A percentile compares a stretch with the other conserved stretches of the same genome.
Conservation (phyloP, 2,113 vertebrate species). For the Sporophila hypoxantha region DNA sequence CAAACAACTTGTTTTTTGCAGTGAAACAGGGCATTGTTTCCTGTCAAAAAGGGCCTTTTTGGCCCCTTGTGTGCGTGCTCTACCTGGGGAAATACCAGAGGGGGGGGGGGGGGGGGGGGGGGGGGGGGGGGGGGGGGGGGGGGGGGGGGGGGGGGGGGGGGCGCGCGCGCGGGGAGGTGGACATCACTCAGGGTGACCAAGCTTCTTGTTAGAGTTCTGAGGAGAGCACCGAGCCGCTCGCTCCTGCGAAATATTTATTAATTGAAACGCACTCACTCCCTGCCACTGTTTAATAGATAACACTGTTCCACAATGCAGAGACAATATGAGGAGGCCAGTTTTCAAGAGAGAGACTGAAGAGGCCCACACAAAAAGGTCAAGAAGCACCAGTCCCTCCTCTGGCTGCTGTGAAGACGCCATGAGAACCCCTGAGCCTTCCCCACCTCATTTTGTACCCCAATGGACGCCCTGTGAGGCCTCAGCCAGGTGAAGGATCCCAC, state of each 20-base stretch:
- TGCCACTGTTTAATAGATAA: too few species aligned
- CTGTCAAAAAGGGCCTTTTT: rapidly evolving
- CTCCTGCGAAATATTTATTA: too few species aligned
- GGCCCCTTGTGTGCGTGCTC: not conserved
- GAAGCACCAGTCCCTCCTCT: not conserved
- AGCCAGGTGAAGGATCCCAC: not conserved
- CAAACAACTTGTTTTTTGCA: not conserved
- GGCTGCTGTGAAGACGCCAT: rapidly evolving
- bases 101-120: too few species aligned
- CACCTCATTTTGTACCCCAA: not conserved
- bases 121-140: too few species aligned
- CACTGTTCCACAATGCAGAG: not conserved
- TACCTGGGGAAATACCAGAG: not conserved
- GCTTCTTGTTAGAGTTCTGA: too few species aligned
- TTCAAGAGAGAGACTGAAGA: too few species aligned
- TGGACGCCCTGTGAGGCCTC: not conserved
- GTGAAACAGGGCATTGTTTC: not conserved
- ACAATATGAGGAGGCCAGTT: too few species aligned
- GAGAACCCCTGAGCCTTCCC: not conserved
- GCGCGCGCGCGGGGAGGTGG: too few species aligned
- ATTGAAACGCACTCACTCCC: too few species aligned
- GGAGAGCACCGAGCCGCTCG: too few species aligned
- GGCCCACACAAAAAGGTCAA: not conserved
- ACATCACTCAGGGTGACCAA: too few species aligned
- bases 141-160: too few species aligned